These are phyloP conservation scores for Spilogale gracilis DNA, from an alignment of 2,113 vertebrate species.

Conservation along the genomic window DNA sequence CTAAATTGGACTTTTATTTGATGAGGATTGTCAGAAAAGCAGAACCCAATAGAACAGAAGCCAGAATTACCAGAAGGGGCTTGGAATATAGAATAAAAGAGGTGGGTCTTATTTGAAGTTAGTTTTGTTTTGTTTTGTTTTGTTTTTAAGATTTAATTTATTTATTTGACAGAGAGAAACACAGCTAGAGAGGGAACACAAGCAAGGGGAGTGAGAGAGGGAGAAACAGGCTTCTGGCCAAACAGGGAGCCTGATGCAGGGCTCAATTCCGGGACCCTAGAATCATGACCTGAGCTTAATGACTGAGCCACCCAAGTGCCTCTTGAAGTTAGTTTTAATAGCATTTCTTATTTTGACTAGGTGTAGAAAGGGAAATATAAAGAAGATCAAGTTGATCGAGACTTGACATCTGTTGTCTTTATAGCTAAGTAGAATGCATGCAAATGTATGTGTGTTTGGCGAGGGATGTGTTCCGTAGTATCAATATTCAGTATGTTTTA, in stretches of 20 bases:
- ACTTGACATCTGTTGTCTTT: background rate
- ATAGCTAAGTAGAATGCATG: background rate
- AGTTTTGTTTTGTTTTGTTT: background rate
- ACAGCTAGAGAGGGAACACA: no score
- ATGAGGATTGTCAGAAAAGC: background rate
- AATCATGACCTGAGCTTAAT: no score
- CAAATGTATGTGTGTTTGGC: background rate
- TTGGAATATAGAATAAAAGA: background rate
- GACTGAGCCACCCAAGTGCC: no score
- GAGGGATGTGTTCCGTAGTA: background rate
- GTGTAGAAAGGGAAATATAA: background rate
- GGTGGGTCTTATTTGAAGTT: background rate
- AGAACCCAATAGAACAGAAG: background rate
- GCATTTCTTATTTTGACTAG: background rate
- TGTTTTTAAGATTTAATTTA: no score
- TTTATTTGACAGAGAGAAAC: no score
- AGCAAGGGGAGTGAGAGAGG: no score
- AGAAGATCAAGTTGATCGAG: background rate
- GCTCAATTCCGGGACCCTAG: no score
- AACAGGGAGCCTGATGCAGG: no score
- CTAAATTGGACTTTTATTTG: background rate
- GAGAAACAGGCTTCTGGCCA: no score
- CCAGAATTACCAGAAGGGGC: background rate
- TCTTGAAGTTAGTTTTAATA: background rate
- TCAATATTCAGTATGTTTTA: background rate